These are phyloP conservation scores for Myanophis thanlyinensis DNA, from an alignment of 2,113 vertebrate species.

Conservation along the genomic window DNA sequence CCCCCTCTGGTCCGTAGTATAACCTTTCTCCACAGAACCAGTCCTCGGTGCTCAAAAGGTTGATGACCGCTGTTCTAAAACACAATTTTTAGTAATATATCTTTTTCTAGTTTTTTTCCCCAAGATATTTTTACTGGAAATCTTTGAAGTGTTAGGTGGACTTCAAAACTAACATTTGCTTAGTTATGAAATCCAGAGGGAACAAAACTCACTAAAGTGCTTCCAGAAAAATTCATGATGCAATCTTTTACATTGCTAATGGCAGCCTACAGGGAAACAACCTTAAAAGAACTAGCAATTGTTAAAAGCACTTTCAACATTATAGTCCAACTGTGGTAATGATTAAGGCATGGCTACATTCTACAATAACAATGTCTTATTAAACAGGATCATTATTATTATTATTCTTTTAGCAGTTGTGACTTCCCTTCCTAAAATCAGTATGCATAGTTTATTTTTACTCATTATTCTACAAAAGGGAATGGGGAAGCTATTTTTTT, in stretches of 20 bases:
- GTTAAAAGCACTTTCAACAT: neutral
- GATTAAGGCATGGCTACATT: neutral
- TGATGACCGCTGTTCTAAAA: neutral
- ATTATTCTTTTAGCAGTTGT: neutral
- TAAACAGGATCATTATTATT: neutral
- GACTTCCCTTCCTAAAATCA: conserved; percentile 9
- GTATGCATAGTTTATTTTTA: neutral
- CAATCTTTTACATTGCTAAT: neutral
- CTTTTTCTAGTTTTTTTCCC: neutral
- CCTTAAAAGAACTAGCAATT: neutral
- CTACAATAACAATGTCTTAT: conserved; percentile 3
- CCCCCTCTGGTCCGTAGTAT: too few species aligned
- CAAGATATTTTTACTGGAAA: neutral
- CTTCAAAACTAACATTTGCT: neutral
- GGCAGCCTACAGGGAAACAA: neutral
- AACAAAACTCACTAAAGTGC: neutral
- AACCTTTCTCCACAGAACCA: too few species aligned
- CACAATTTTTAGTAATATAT: neutral
- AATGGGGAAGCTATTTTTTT: neutral
- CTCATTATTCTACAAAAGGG: neutral
- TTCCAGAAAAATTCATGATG: neutral
- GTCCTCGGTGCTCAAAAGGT: too few species aligned
- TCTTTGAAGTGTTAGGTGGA: neutral
- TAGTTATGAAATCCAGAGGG: neutral
- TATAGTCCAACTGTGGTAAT: neutral